phyloP scores from a whole-genome alignment of 2,888 invertebrate species.

The Nymphalis urticae region DNA sequence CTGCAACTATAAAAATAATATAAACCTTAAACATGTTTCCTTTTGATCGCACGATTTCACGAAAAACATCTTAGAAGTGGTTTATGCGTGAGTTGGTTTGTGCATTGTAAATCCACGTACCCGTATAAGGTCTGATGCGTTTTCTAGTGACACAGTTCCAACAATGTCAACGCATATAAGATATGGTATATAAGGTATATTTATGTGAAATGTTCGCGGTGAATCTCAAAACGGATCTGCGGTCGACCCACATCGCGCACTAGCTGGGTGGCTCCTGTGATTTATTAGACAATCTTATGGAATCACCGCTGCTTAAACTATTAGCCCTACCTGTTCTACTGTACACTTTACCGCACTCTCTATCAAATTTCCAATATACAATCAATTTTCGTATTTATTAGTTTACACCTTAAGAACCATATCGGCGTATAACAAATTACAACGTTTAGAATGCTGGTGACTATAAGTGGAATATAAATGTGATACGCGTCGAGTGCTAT shows the following conservation, averaged over 20 bases:
- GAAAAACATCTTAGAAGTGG: constrained; percentile 4
- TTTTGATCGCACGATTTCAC: background rate
- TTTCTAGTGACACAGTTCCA: constrained; percentile 29
- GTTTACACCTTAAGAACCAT: background rate
- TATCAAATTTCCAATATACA: constrained; percentile 14
- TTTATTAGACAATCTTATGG: constrained; percentile 46
- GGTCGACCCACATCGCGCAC: constrained; percentile 46
- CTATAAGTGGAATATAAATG: constrained; percentile 25
- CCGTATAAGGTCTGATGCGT: constrained; percentile 17
- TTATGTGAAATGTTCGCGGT: constrained; percentile 29
- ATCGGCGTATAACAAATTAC: constrained; percentile 15
- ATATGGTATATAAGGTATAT: constrained; percentile 18
- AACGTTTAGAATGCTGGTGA: constrained; percentile 26
- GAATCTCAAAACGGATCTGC: constrained; percentile 37
- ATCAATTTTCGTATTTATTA: constrained; percentile 22
- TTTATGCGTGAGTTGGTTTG: constrained; percentile 6
- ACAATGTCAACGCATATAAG: constrained; percentile 22
- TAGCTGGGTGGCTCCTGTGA: constrained; percentile 52
- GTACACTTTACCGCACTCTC: constrained; percentile 24
- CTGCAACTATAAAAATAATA: constrained; percentile 1
- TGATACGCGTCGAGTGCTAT: constrained; percentile 36
- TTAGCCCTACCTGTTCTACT: constrained; percentile 45
- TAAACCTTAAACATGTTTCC: background rate
- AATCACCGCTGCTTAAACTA: constrained; percentile 48
- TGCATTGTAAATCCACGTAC: constrained; percentile 9